phyloP scores from a whole-genome alignment of 2,113 vertebrate genomes.

The Cairina moschata region DNA sequence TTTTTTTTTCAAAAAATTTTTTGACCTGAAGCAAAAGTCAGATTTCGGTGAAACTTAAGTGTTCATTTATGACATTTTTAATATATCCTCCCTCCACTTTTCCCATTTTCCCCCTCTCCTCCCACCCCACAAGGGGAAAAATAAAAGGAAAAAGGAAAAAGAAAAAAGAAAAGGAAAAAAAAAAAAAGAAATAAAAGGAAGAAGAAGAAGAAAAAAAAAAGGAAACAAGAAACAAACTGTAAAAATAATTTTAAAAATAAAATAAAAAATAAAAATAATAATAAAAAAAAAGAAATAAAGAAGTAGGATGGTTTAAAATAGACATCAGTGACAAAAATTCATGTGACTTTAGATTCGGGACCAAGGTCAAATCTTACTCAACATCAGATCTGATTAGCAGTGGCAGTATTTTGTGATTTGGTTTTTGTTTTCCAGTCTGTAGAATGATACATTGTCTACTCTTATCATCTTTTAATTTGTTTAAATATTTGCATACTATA shows the following conservation, averaged over 20 bases:
- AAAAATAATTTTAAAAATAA: too few relatives aligned
- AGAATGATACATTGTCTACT: background rate
- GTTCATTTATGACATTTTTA: background rate
- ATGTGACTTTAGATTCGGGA: background rate
- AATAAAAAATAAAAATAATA: too few relatives aligned
- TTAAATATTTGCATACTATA: background rate
- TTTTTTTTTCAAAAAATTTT: background rate
- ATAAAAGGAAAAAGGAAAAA: too few relatives aligned
- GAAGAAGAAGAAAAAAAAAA: too few relatives aligned
- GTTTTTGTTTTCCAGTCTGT: background rate
- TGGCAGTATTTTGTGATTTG: background rate
- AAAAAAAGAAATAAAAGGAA: too few relatives aligned
- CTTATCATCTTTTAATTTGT: background rate
- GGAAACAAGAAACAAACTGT: too few relatives aligned
- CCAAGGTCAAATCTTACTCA: background rate
- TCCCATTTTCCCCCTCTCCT: too few relatives aligned
- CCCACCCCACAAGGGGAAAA: too few relatives aligned
- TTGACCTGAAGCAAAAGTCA: background rate
- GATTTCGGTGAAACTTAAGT: background rate
- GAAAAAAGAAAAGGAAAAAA: too few relatives aligned
- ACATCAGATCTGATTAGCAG: background rate
- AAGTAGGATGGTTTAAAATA: background rate
- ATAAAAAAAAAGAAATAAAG: too few relatives aligned
- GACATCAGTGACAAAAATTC: background rate
- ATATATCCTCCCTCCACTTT: background rate